Base-by-base conservation (phyloP, 2,113 vertebrate genomes). In the Lepus timidus region DNA sequence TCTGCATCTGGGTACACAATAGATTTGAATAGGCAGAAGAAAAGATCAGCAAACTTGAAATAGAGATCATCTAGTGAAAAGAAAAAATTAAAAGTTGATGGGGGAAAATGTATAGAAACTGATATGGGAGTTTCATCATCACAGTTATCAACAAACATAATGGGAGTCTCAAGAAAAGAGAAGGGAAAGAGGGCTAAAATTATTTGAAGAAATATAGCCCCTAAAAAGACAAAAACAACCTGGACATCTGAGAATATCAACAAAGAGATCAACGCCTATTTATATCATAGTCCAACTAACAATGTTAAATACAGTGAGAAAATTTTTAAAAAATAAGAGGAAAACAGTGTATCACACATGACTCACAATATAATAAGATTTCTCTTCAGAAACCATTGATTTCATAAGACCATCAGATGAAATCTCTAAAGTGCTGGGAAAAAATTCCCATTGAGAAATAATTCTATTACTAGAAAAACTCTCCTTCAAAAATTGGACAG, bases 101-200 rank as follows among this genome's bases (percentile, higher is more conserved):
- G 29, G 44, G 61, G 6, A 68, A 80, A 10, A 20, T 65, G 13
- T 31, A 9, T 4, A 36, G 73, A 62, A 70, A 71, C 8, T 36
- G 36, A 19, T 29, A 29, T 3, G 19, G 27, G 10, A 20, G 36
- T 0, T 1, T 14, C 14, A 9, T 39, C 9, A 10, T 11, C 14
- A 64, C 9, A n/a, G 19, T 10, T 29, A 49, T 9, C 33, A 31
- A 12, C 31, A 36, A 7, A 49, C 9, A 51, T 23, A 58, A 27
- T 76, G 61, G 10, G 25, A 58, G 17, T n/a, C 14, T 13, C 31
- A 58, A 58, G 51, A 58, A 14, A 68, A 31, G 6, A 93, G 33
- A 16, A 74, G 10, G 82, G 33, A 44, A 52, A 39, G 1, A 20
- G 11, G 67, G 9, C 4, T 49, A 75, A 83, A 82, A 44, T 39